Conservation (phyloP, 2,113 vertebrate species). For the Terrapene triunguis region DNA sequence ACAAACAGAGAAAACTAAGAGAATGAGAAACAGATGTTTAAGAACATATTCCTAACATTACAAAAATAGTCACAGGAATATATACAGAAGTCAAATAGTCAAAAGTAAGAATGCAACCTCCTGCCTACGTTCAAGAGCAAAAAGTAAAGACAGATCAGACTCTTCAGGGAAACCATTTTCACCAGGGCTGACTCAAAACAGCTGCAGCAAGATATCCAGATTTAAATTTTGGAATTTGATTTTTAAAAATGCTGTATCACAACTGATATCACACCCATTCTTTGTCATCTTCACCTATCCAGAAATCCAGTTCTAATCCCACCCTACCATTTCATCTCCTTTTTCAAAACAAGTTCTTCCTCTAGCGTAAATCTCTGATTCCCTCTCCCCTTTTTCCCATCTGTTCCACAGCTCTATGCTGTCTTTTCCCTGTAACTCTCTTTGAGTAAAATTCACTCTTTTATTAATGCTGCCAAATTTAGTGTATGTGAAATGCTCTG, state of each 20-base stretch:
- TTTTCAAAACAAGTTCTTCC: not conserved
- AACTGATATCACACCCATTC: not conserved
- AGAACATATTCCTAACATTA: not conserved
- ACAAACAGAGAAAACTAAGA: not conserved
- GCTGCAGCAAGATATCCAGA: not conserved
- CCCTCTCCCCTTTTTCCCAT: not conserved
- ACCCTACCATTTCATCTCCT: not conserved
- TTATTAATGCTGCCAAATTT: not conserved
- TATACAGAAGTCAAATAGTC: not conserved
- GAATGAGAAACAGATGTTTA: not conserved
- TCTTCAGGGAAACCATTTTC: not conserved
- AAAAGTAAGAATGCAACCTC: slow-evolving; percentile 3
- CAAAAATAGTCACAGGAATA: slow-evolving; percentile 18
- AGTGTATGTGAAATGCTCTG: not conserved
- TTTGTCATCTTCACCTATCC: not conserved
- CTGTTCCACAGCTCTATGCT: not conserved
- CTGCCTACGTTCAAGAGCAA: not conserved
- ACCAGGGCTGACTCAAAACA: not conserved
- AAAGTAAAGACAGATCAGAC: slow-evolving; percentile 26
- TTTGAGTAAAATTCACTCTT: not conserved
- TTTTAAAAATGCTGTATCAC: not conserved
- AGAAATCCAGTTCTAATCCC: not conserved
- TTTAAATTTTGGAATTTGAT: not conserved
- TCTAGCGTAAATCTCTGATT: not conserved
- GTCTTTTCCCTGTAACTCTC: not conserved